These are phyloP conservation scores for Drosophila dives DNA, from an alignment of 2,888 invertebrate species.

Conservation along the genomic window DNA sequence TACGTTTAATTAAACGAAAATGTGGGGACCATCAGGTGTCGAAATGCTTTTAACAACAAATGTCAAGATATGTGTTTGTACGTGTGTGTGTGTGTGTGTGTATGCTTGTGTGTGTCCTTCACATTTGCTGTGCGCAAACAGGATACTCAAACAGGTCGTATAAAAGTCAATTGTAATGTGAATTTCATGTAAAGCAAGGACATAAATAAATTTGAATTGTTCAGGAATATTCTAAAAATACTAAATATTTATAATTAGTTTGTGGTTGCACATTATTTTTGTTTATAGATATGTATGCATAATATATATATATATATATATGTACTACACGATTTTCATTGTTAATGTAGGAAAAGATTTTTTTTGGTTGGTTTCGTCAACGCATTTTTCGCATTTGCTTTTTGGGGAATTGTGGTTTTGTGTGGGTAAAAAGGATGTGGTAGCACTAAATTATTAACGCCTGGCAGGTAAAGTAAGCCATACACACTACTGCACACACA, in stretches of 20 bases:
- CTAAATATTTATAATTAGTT: constrained; percentile 59
- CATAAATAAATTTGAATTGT: constrained; percentile 57
- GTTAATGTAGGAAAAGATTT: constrained; percentile 6
- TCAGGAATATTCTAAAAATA: constrained; percentile 16
- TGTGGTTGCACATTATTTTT: background rate
- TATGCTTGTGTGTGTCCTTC: constrained; percentile 21
- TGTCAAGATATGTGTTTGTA: constrained; percentile 29
- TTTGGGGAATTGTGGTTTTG: constrained; percentile 2
- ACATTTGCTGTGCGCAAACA: constrained; percentile 5
- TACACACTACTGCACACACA: constrained; percentile 1
- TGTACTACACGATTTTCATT: constrained; percentile 10
- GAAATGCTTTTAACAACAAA: constrained; percentile 47
- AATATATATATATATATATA: background rate
- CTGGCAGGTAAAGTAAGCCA: constrained; percentile 42
- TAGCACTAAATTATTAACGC: constrained; percentile 53
- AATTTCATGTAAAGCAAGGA: constrained; percentile 60
- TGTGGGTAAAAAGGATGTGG: constrained; percentile 3
- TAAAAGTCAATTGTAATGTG: constrained; percentile 73
- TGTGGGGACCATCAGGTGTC: constrained; percentile 59
- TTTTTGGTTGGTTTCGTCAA: constrained; percentile 15
- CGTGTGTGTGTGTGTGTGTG: background rate
- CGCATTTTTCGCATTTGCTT: constrained; percentile 11
- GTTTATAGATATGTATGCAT: background rate
- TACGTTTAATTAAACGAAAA: constrained; percentile 70
- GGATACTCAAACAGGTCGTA: constrained; percentile 26